Percentiles rank a stretch among this genome's conserved stretches.
Evolutionary conservation across 2,888 invertebrate genomes (phyloP).

Genomic region (Cacoxenus indagator): DNA sequence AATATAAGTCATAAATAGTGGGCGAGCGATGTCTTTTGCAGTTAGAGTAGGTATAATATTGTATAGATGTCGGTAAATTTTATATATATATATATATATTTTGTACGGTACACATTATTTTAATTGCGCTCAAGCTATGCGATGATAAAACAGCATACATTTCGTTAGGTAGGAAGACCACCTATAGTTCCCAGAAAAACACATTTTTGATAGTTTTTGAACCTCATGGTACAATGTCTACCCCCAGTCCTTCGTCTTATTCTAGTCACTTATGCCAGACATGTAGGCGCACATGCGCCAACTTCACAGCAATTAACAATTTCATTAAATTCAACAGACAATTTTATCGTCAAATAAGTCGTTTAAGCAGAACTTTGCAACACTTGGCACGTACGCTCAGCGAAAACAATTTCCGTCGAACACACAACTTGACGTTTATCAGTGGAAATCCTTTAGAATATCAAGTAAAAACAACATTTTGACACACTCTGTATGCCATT

Average conservation of each 20-base stretch:
- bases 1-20: too few species aligned
- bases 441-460: neutral
- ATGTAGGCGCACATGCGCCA: slow-evolving; percentile 16
- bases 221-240: neutral
- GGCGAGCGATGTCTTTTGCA: too few species aligned
- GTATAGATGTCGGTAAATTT: too few species aligned
- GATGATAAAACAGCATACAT: too few species aligned
- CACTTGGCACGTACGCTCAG: neutral
- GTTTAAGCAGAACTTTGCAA: neutral
- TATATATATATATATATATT: too few species aligned
- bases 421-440: slow-evolving; percentile 1
- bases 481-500: slow-evolving; percentile 1
- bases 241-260: neutral
- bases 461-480: neutral
- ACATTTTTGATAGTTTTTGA: neutral
- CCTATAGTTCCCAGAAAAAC: too few species aligned
- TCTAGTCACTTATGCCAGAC: slow-evolving; percentile 17
- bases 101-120: too few species aligned
- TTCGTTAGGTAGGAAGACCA: too few species aligned
- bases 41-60: too few species aligned
- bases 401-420: slow-evolving; percentile 9
- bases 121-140: too few species aligned
- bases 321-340: slow-evolving; percentile 10
- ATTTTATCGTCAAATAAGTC: neutral
- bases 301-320: neutral